Base-by-base conservation (phyloP, 2,797 vertebrate species). In the Chrosomus eos region DNA sequence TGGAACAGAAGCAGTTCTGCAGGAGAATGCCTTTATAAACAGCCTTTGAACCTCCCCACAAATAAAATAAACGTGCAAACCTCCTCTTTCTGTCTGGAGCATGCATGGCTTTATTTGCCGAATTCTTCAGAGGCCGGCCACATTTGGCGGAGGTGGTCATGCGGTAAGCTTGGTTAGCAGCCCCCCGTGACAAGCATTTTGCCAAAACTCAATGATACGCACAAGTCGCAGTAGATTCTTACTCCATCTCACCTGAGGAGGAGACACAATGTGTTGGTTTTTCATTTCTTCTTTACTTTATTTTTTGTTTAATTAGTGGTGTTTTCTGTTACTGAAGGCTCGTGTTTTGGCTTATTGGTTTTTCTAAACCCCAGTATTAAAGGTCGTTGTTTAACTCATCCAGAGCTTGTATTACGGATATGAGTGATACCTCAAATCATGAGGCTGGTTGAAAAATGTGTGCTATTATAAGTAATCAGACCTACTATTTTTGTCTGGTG, bases 11-110 rank as follows among this genome's bases (percentile, higher is more conserved):
- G 83, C 85, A 48, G 78, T 85, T 58, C 79, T 83, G 85, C 81
- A 88, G 72, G 67, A 89, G 88, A 73, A 88, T 55, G 86, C 86
- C 86, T 89, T 89, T 87, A 86, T 90, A 89, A 89, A 89, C 87
- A 87, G 85, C 81, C 88, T 89, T 89, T 90, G 90, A 90, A 89
- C 84, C 71, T 88, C 64, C 78, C 87, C 88, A 86, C 88, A 89
- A 88, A 88, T 89, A 88, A 87, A 90, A 87, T 82, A 89, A 90
- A 88, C 81, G 67, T 60, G 53, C 62, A 58, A 48, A 51, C 84
- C 84, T 87, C 88, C 82, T 86, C 64, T 84, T 85, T 89, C 73
- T 89, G 85, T 88, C 85, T 90, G 85, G 84, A 38, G 80, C 23
- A 60, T 67, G 26, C 64, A 73, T 68, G 19, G 72, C 68, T 89